Evolutionary conservation across 2,797 vertebrate genomes (phyloP).

Genomic region (Ceyx erithaca): DNA sequence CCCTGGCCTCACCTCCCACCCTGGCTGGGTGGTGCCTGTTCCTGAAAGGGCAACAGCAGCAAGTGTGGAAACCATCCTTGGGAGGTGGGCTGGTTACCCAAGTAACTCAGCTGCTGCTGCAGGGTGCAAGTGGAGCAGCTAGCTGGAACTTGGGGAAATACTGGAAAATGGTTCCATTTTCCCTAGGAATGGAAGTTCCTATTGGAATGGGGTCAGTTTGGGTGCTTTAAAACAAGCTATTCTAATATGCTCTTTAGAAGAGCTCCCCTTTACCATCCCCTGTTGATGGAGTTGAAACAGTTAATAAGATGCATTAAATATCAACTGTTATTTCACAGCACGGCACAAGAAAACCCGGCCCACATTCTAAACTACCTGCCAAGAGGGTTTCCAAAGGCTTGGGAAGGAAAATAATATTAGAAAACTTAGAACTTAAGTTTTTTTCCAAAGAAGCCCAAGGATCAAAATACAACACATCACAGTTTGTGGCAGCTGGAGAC

Average conservation of each 20-base stretch:
- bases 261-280: background rate
- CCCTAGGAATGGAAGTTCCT: background rate
- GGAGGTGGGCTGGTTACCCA: background rate
- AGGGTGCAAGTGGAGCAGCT: background rate
- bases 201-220: background rate
- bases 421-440: background rate
- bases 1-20: background rate
- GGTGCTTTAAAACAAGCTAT: background rate
- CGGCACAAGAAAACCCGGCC: background rate
- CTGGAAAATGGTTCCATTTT: background rate
- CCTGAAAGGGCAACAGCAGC: background rate
- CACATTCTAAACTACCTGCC: background rate
- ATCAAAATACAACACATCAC: accelerated
- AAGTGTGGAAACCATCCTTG: background rate
- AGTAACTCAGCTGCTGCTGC: background rate
- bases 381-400: background rate
- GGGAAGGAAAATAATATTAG: background rate
- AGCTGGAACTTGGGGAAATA: background rate
- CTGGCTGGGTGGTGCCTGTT: background rate
- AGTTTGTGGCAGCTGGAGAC: background rate
- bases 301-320: background rate
- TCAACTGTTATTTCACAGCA: background rate
- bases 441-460: no score
- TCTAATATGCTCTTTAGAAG: background rate
- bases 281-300: background rate